phyloP scores from a whole-genome alignment of 2,888 invertebrate species.

The Brachyptera putata region DNA sequence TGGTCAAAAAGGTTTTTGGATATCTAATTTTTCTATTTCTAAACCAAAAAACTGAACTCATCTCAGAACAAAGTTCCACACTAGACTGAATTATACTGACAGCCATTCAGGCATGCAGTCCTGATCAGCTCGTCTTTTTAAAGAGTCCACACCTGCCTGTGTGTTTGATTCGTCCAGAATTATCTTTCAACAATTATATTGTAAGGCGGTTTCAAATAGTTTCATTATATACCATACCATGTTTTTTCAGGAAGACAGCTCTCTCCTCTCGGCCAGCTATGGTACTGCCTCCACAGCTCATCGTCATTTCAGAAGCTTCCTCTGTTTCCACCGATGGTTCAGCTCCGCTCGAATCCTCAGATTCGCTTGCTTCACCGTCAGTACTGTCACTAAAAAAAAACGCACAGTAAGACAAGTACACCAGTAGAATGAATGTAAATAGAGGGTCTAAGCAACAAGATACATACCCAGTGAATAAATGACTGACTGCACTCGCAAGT shows the following conservation, averaged over 20 bases:
- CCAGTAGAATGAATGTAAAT: not conserved
- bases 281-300: constrained; percentile 37
- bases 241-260: constrained; percentile 39
- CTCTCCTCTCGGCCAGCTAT: constrained; percentile 36
- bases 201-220: too few species aligned
- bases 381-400: constrained; percentile 51
- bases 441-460: not conserved
- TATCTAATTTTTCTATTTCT: too few species aligned
- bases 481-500: constrained; percentile 66
- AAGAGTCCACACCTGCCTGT: too few species aligned
- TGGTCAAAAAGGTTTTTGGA: too few species aligned
- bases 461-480: constrained; percentile 69
- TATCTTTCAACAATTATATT: too few species aligned
- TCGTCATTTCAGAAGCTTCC: constrained; percentile 41
- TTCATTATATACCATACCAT: too few species aligned
- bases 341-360: constrained; percentile 47
- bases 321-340: constrained; percentile 42
- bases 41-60: too few species aligned
- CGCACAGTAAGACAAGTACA: not conserved
- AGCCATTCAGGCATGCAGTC: too few species aligned
- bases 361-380: constrained; percentile 51
- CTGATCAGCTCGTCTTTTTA: too few species aligned
- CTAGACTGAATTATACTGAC: too few species aligned
- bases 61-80: too few species aligned
- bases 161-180: too few species aligned